A percentile compares a stretch with the other conserved stretches of the same genome.
Evolutionary conservation across 2,113 vertebrate species (phyloP).

Genomic region (Mustelus asterias): DNA sequence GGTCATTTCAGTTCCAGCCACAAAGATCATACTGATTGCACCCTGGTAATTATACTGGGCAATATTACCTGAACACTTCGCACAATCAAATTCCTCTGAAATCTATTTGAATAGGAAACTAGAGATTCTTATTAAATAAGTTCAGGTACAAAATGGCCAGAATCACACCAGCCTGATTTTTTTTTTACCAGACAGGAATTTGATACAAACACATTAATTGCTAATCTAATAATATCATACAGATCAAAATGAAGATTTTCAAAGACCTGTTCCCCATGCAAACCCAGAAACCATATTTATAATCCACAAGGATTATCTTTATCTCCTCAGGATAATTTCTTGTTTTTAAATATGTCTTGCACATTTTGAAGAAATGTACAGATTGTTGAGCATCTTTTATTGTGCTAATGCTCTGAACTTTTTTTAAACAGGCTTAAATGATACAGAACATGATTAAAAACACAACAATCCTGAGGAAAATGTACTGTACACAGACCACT

Average conservation of each 20-base stretch:
- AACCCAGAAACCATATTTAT: neutral
- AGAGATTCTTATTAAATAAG: neutral
- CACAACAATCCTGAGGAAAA: neutral
- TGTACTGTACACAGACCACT: neutral
- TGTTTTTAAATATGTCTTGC: neutral
- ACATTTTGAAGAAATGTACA: neutral
- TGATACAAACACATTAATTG: neutral
- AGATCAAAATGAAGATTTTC: neutral
- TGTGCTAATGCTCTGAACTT: neutral
- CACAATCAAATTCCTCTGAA: neutral
- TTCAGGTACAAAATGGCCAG: no score
- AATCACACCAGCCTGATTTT: no score
- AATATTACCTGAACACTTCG: neutral
- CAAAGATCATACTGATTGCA: neutral
- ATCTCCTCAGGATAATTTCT: neutral
- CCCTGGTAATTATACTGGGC: neutral
- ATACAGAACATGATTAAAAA: neutral
- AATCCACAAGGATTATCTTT: neutral
- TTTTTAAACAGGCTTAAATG: neutral
- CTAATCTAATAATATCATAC: neutral
- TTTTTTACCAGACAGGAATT: neutral
- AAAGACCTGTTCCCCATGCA: neutral
- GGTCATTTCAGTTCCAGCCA: neutral
- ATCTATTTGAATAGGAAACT: neutral
- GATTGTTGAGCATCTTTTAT: neutral